Conservation (phyloP, 2,888 invertebrate species). For the Amiota mariae region DNA sequence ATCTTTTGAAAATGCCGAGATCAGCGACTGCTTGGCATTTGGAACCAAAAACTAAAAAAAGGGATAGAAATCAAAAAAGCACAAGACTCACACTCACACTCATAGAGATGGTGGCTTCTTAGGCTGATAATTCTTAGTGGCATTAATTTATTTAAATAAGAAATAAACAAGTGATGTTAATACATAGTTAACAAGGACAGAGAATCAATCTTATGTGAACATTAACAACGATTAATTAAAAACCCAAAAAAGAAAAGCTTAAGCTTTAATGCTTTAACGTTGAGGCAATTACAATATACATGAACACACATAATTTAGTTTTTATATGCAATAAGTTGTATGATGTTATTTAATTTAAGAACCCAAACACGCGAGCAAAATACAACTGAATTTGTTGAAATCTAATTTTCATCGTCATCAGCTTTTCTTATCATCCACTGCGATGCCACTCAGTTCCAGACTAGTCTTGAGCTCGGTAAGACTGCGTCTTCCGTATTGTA, state of each 20-base stretch:
- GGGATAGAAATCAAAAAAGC: background rate
- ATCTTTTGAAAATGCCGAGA: constrained; percentile 47
- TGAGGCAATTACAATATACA: background rate
- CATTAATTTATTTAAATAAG: background rate
- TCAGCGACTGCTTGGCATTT: constrained; percentile 52
- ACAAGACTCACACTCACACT: constrained; percentile 41
- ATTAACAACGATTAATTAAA: too few species aligned
- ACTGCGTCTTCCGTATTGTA: constrained; percentile 82
- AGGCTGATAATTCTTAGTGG: constrained; percentile 5
- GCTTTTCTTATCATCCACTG: constrained; percentile 36
- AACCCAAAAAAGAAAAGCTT: background rate
- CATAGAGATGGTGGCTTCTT: constrained; percentile 32
- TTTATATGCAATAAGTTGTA: constrained; percentile 2
- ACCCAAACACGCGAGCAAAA: background rate
- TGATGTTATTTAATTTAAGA: background rate
- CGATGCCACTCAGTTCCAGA: constrained; percentile 76
- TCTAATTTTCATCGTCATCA: too few species aligned
- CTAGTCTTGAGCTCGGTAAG: constrained; percentile 80
- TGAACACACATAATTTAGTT: background rate
- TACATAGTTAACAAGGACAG: background rate
- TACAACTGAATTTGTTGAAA: background rate
- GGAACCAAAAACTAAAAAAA: constrained; percentile 26
- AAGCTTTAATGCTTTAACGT: background rate
- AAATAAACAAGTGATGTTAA: background rate
- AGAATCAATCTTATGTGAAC: too few species aligned